These are phyloP conservation scores for Melanotaenia trifasciata DNA, from an alignment of 2,797 vertebrate genomes.

Conservation along the genomic window DNA sequence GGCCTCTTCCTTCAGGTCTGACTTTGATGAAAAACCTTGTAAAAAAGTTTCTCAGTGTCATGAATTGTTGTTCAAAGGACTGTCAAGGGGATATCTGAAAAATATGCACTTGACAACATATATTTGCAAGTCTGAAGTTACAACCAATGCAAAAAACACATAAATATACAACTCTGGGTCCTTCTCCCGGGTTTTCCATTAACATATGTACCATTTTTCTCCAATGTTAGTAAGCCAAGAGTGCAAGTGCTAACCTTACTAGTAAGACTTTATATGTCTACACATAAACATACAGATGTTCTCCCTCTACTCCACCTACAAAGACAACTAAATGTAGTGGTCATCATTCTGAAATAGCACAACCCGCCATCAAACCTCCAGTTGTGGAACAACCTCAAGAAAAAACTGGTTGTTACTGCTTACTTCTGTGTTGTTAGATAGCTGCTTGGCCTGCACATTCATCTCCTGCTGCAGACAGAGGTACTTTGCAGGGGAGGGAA, in stretches of 20 bases:
- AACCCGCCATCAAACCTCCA: background rate
- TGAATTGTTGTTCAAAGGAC: background rate
- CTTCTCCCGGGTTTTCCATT: background rate
- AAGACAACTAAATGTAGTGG: background rate
- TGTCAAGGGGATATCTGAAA: background rate
- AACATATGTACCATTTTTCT: background rate
- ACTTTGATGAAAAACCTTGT: background rate
- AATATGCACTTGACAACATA: background rate
- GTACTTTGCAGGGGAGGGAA: background rate
- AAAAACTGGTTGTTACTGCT: background rate
- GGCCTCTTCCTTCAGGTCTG: conserved; percentile 37
- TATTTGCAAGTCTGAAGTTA: background rate
- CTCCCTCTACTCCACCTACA: background rate
- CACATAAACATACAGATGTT: background rate
- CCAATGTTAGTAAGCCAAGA: background rate
- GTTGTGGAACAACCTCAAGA: background rate
- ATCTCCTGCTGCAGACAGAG: background rate
- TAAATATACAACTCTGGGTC: background rate
- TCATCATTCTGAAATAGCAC: background rate
- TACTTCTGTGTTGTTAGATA: background rate
- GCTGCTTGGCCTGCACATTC: background rate
- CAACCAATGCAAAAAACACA: background rate
- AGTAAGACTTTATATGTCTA: background rate
- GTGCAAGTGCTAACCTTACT: background rate
- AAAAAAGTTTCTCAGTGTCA: background rate